Evolutionary conservation across 2,113 vertebrate genomes (phyloP).

Genomic region (Gila orcuttii): DNA sequence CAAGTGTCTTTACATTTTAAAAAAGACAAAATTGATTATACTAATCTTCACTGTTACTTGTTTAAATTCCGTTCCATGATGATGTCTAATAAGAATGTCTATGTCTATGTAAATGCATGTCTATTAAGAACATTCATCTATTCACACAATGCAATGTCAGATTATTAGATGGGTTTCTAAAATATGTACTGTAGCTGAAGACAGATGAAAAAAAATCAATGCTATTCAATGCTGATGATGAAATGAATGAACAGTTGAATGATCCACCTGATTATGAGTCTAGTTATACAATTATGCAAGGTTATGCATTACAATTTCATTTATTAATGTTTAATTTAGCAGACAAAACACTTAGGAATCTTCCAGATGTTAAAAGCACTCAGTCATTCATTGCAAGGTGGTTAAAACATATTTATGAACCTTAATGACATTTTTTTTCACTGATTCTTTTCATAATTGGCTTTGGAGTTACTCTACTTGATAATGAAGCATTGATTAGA

Average conservation of each 20-base stretch:
- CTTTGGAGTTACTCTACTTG: neutral
- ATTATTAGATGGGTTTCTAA: neutral
- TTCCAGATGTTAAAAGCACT: neutral
- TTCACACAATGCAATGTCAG: neutral
- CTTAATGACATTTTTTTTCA: neutral
- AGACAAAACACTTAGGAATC: neutral
- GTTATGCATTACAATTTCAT: slow-evolving; percentile 1
- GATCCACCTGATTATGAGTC: neutral
- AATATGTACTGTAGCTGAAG: neutral
- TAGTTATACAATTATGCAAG: slow-evolving; percentile 9
- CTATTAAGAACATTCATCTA: neutral
- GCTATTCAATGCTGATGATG: neutral
- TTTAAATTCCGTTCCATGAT: neutral
- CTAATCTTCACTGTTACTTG: neutral
- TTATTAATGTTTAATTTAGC: neutral
- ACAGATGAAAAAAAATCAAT: neutral
- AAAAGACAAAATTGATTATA: neutral
- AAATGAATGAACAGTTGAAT: neutral
- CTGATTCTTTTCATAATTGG: neutral
- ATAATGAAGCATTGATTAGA: slow-evolving; percentile 8
- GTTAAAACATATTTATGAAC: neutral
- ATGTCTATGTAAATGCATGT: no score
- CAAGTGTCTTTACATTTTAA: neutral
- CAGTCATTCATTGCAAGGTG: slow-evolving; percentile 19
- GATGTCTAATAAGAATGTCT: no score